phyloP scores from a whole-genome alignment of 2,113 vertebrate genomes.

The Orthonyx spaldingii region DNA sequence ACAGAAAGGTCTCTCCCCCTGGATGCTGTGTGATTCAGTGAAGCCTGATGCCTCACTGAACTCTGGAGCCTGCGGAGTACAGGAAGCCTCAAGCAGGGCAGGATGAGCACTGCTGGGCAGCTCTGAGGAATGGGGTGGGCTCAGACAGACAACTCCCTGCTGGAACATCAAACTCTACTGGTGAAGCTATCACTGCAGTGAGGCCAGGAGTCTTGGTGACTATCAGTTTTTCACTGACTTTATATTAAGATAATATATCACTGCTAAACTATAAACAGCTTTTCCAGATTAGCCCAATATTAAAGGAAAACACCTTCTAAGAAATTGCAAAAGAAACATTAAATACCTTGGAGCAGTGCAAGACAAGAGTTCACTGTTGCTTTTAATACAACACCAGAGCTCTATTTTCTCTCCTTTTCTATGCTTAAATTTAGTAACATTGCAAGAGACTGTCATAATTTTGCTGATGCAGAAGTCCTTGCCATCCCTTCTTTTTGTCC shows the following conservation, averaged over 20 bases:
- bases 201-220: not conserved
- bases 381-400: not conserved
- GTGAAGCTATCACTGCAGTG: not conserved
- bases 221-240: not conserved
- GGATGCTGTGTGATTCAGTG: not conserved
- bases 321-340: not conserved
- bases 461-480: slow-evolving; percentile 3
- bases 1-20: not conserved
- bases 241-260: not conserved
- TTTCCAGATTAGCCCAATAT: not conserved
- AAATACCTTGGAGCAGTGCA: not conserved
- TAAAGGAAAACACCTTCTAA: not conserved
- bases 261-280: not conserved
- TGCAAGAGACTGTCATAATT: not conserved
- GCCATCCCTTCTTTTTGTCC: not conserved
- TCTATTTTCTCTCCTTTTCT: not conserved
- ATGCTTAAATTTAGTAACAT: not conserved
- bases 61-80: not conserved
- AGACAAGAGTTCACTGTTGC: not conserved
- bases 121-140: not conserved
- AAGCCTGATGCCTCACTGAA: not conserved
- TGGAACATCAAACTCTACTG: not conserved
- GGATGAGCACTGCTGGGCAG: not conserved
- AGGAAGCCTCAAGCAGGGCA: not conserved
- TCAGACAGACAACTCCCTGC: not conserved